Percentiles rank a stretch among this genome's conserved stretches.
Evolutionary conservation across 2,888 invertebrate species (phyloP).

Genomic region (Lasioglossum figueresi): DNA sequence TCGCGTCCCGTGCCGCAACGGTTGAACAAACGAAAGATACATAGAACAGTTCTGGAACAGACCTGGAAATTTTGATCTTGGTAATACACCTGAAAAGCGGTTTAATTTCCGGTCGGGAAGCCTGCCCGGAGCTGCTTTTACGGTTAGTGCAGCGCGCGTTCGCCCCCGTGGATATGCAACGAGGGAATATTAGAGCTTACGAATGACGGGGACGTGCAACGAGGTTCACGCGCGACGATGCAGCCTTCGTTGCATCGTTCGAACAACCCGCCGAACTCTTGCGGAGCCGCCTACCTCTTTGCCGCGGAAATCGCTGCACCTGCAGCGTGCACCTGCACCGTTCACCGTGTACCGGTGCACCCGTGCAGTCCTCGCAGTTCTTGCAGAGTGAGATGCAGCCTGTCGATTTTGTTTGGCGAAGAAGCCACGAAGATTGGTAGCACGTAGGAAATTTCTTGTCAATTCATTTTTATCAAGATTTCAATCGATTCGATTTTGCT

Average conservation of each 20-base stretch:
- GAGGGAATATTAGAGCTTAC: constrained; percentile 25
- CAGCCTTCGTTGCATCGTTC: constrained; percentile 13
- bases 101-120: constrained; percentile 4
- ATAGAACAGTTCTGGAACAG: not conserved
- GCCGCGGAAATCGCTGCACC: not conserved
- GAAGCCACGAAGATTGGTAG: not conserved
- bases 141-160: not conserved
- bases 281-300: not conserved
- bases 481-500: no score
- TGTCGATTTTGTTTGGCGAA: not conserved
- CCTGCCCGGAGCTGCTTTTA: not conserved
- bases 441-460: no score
- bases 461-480: no score
- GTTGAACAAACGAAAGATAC: not conserved
- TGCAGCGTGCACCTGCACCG: not conserved
- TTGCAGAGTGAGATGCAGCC: not conserved
- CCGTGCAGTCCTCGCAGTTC: no score
- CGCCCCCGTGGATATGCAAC: not conserved
- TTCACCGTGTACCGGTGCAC: no score
- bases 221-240: constrained; percentile 41
- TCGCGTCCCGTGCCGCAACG: not conserved
- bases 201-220: constrained; percentile 43
- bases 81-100: not conserved
- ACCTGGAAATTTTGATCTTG: not conserved
- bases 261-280: not conserved